Evolutionary conservation across 2,888 invertebrate species (phyloP), one percentile per base, ranked within the genome.

Genomic region (Leptogaster cylindrica): DNA sequence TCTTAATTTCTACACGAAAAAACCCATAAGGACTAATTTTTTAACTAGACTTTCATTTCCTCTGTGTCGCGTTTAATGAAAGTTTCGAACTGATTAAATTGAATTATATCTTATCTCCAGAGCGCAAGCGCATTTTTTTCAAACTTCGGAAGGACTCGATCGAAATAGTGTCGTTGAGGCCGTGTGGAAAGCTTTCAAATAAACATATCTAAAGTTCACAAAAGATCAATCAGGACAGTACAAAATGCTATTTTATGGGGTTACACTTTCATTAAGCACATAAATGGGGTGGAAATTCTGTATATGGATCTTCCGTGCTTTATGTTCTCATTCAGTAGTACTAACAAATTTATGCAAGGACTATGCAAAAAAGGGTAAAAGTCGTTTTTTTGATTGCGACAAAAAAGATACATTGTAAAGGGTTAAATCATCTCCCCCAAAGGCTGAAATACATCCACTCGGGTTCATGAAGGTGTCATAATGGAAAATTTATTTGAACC

Each of bases 401-500:
- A 31, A 10, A 33, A 52, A 27, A 31, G 33, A 52, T 36, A 10
- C n/a, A 36, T 1, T 31, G 36, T 36, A 36, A 36, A 36, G 7
- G 36, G 36, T 36, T 12, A 14, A 10, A 10, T 14, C 36, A 5
- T 36, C 12, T 36, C 36, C 36, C 12, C 12, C 1, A 10, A 36
- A 36, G 4, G 5, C 10, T 36, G 14, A 4, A 36, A 36, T 12
- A 33, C 27, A 52, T 27, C 33, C 33, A 16, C 33, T 52, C 31
- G 52, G 52, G 33, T 52, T 31, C 52, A 52, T 31, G 52, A 52
- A 52, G 52, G 52, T 52, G 52, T 52, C 52, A 52, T 52, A 52
- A 52, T 52, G 52, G 52, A 52, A 52, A 52, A 52, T 52, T 52
- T 52, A 52, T 52, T 52, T 52, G 52, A 52, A 52, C 52, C 52